phyloP scores from a whole-genome alignment of 2,888 invertebrate species.

The Melanostoma mellinum region DNA sequence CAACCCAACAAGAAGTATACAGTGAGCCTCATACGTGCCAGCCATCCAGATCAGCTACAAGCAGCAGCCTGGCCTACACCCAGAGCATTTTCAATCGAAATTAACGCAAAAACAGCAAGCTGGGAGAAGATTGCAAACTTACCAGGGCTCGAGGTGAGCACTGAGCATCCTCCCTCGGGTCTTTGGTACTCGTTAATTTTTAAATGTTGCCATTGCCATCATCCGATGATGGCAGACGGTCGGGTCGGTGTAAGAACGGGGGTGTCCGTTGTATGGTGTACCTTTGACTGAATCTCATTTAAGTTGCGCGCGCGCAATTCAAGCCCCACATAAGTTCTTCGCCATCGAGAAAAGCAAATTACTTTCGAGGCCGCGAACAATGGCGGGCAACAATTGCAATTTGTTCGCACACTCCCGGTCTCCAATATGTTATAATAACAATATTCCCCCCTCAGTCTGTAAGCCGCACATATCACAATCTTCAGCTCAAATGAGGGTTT shows the following conservation, averaged over 20 bases:
- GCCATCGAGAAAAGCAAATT: conserved; percentile 74
- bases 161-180: conserved; percentile 38
- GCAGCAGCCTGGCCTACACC: conserved; percentile 60
- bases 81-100: conserved; percentile 59
- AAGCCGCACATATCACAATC: conserved; percentile 63
- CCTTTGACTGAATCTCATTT: conserved; percentile 27
- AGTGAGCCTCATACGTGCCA: conserved; percentile 61
- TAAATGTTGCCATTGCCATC: conserved; percentile 59
- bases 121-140: conserved; percentile 45
- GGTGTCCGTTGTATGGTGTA: conserved; percentile 7
- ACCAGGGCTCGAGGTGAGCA: conserved; percentile 28
- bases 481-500: conserved; percentile 65
- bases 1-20: conserved; percentile 23
- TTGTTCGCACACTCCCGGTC: conserved; percentile 80
- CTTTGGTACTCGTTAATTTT: conserved; percentile 68
- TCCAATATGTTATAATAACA: conserved; percentile 67
- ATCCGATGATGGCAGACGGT: conserved; percentile 65
- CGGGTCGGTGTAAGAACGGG: conserved; percentile 45
- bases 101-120: conserved; percentile 52
- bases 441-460: background rate
- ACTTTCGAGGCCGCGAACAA: conserved; percentile 77
- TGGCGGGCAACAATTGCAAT: conserved; percentile 82
- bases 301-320: conserved; percentile 57
- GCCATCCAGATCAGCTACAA: conserved; percentile 65
- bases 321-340: conserved; percentile 56